Evolutionary conservation across 2,113 vertebrate species (phyloP).

Genomic region (Rostratula benghalensis): DNA sequence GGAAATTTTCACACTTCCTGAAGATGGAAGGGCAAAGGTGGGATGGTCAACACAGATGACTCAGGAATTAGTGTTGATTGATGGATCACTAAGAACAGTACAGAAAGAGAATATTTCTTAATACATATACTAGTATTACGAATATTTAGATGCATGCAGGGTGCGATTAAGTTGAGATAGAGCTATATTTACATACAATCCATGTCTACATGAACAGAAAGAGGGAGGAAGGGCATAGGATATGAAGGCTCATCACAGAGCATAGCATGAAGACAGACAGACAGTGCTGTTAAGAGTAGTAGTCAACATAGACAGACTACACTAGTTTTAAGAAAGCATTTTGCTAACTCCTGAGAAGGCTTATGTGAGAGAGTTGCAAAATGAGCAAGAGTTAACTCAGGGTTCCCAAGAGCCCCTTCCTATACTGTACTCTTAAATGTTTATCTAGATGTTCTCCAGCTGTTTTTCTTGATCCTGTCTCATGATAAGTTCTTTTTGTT

Average conservation of each 20-base stretch:
- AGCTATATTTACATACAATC: not conserved
- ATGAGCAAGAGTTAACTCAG: not conserved
- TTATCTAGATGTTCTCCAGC: not conserved
- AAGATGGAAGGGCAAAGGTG: not conserved
- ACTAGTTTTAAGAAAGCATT: not conserved
- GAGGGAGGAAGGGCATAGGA: not conserved
- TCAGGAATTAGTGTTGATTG: not conserved
- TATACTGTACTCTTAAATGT: not conserved
- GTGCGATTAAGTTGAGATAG: not conserved
- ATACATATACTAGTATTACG: not conserved
- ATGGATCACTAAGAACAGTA: not conserved
- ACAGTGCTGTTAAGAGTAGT: not conserved
- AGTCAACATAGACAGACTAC: not conserved
- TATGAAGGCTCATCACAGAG: not conserved
- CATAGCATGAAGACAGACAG: not conserved
- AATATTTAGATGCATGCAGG: not conserved
- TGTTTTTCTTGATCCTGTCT: not conserved
- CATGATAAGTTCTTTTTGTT: not conserved
- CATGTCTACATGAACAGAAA: not conserved
- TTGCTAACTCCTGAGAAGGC: not conserved
- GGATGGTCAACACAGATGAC: not conserved
- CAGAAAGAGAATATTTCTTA: not conserved
- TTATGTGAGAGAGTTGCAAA: not conserved
- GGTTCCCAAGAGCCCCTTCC: not conserved
- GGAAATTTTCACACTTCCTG: not conserved